Conservation (phyloP, 2,888 invertebrate species). For the Thumatha senex region DNA sequence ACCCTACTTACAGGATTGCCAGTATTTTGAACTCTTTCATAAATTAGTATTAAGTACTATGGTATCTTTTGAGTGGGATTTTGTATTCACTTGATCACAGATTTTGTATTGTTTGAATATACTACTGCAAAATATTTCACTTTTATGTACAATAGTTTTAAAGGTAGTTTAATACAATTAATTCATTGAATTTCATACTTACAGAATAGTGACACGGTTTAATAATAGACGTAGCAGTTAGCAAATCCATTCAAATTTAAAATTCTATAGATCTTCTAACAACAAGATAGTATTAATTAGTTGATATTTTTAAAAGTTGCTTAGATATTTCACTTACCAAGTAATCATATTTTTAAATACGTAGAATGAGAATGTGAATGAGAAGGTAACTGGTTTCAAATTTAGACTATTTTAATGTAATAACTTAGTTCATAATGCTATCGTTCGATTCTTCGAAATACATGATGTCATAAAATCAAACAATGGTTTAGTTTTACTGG, state of each 20-base stretch:
- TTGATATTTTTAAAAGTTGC: slow-evolving; percentile 22
- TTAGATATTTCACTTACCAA: slow-evolving; percentile 22
- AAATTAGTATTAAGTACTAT: neutral
- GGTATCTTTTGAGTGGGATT: slow-evolving; percentile 24
- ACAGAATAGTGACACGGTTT: slow-evolving; percentile 21
- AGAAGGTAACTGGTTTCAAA: slow-evolving; percentile 35
- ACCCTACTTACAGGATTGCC: slow-evolving; percentile 20
- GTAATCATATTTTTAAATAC: neutral
- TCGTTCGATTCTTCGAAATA: too few relatives aligned
- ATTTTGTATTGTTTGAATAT: slow-evolving; percentile 23
- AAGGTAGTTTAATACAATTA: slow-evolving; percentile 22
- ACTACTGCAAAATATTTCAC: slow-evolving; percentile 23
- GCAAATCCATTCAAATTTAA: slow-evolving; percentile 27
- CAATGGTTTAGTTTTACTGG: too few relatives aligned
- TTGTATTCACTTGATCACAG: slow-evolving; percentile 27
- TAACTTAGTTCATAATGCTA: neutral
- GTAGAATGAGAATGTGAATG: slow-evolving; percentile 7
- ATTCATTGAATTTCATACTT: slow-evolving; percentile 21
- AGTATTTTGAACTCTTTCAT: slow-evolving; percentile 2
- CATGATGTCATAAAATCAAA: too few relatives aligned
- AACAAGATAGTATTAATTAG: slow-evolving; percentile 25
- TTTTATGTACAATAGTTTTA: slow-evolving; percentile 16
- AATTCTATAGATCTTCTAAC: slow-evolving; percentile 25
- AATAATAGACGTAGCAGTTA: slow-evolving; percentile 31
- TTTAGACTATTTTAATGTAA: slow-evolving; percentile 6